Evolutionary conservation across 2,113 vertebrate species (phyloP), one percentile per base, ranked within the genome.

Genomic region (Calidris pygmaea): DNA sequence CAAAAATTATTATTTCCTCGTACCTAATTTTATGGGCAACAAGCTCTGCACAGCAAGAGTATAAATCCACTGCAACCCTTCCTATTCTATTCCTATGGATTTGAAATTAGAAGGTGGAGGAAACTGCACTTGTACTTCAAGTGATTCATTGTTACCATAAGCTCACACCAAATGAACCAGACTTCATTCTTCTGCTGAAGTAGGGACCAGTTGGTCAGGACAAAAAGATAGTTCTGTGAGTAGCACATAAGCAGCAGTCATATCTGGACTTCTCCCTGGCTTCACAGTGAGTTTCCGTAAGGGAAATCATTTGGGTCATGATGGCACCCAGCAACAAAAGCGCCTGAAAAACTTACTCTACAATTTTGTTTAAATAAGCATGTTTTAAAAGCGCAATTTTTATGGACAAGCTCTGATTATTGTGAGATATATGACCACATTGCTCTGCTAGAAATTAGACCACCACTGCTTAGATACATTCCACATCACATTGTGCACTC

Each of bases 11-110:
- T 89, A 37, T 72, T 92, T 92, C 22, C 15, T 92, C 35, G 8
- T 78, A 65, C 52, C 34, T 93, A 75, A 72, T 93, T 92, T 92
- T 90, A 89, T 68, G 34, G 58, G 62, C 80, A 96, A 84, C 27
- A 79, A 22, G 8, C 15, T 93, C 45, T 68, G 53, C 45, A 78
- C 84, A 87, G 22, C 45, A 89, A 60, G 41, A 89, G 7, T 41
- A 82, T 79, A 92, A 95, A 94, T 95, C 73, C 32, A 63, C 66
- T 23, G 24, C 56, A 58, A 68, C 18, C 22, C 32, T 72, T 76
- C 53, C 30, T 62, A 8, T n/a, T 55, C 60, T 55, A 4, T 55
- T 66, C 45, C 37, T 65, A n/a, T 12, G 10, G 48, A 90, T 68
- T n/a, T 76, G 45, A 79, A 92, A 90, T 12, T 29, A 67, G 23